Evolutionary conservation across 2,797 vertebrate genomes (phyloP), one percentile per base, ranked within the genome.

Genomic region (Coracias cyanogaster): DNA sequence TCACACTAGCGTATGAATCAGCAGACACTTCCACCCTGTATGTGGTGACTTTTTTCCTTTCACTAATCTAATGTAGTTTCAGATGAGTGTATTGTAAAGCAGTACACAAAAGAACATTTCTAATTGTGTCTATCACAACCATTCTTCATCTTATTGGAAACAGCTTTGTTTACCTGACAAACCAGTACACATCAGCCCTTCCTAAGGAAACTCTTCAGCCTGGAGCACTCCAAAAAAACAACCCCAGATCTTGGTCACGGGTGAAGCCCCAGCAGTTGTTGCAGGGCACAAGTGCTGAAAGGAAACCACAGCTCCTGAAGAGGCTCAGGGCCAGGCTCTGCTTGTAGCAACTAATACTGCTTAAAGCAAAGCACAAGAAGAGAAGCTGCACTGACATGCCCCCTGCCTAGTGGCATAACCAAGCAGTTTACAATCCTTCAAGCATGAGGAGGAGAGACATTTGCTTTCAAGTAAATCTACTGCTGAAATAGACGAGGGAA

Each of bases 321-420:
- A 69, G 0, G 1, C 65, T 60, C 4, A 46, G 14, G 14, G n/a
- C 14, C 54, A 57, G 61, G 66, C 45, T 67, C 43, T 62, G 35
- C 35, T n/a, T 37, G 10, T 19, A 62, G 45, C n/a, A 16, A 9
- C 15, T 33, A 39, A 46, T 11, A 20, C 26, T 26, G 20, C 10
- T 46, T 20, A 43, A 61, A 65, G 51, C 35, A 55, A 57, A 60
- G 45, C 58, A 46, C 15, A 41, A 13, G 29, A 54, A 11, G 9
- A 70, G 41, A 54, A 83, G 24, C 46, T 61, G 10, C 31, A 19
- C 28, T 43, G 45, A 43, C 29, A 45, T 21, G 37, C 15, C 20
- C 20, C 33, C 48, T 20, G 16, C 3, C 16, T 25, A 0, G 0
- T 1, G 0, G 49, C 28, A 64, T 7, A 46, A 60, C 16, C 37